These are phyloP conservation scores for Heloderma charlesbogerti DNA, from an alignment of 2,113 vertebrate genomes.

Conservation along the genomic window DNA sequence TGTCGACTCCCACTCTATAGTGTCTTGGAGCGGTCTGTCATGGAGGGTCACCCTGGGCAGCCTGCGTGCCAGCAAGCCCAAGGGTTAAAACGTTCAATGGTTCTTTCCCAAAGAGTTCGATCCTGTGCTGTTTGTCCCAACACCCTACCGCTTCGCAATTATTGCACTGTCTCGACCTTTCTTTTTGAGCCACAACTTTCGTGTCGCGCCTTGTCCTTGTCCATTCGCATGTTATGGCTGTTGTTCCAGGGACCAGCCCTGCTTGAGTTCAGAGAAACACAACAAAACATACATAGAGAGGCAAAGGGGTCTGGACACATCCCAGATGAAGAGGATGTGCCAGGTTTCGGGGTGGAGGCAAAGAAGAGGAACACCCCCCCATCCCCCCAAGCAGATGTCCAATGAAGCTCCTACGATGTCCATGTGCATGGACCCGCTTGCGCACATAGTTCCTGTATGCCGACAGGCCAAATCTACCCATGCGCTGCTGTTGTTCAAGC, in stretches of 20 bases:
- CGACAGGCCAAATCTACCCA: background rate
- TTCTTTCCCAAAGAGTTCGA: slow-evolving; percentile 58
- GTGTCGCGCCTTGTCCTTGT: background rate
- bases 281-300: slow-evolving; percentile 9
- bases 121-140: slow-evolving; percentile 58
- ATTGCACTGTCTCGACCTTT: slow-evolving; percentile 74
- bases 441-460: background rate
- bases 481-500: background rate
- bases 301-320: slow-evolving; percentile 65
- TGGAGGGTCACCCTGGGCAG: slow-evolving; percentile 50
- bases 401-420: slow-evolving; percentile 14
- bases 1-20: too few relatives aligned
- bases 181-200: slow-evolving; percentile 13
- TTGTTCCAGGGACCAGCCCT: slow-evolving; percentile 65
- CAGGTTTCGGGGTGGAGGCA: slow-evolving; percentile 28
- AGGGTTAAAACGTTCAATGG: slow-evolving; percentile 12
- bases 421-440: background rate
- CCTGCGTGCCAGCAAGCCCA: slow-evolving; percentile 38
- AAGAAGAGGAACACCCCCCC: background rate
- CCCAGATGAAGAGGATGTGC: background rate
- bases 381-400: slow-evolving; percentile 40
- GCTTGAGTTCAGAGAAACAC: slow-evolving; percentile 18
- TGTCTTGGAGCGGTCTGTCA: background rate
- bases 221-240: slow-evolving; percentile 62
- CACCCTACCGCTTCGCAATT: slow-evolving; percentile 53